These are phyloP conservation scores for Petrocephalus zakoni DNA, from an alignment of 2,113 vertebrate species.

Conservation along the genomic window DNA sequence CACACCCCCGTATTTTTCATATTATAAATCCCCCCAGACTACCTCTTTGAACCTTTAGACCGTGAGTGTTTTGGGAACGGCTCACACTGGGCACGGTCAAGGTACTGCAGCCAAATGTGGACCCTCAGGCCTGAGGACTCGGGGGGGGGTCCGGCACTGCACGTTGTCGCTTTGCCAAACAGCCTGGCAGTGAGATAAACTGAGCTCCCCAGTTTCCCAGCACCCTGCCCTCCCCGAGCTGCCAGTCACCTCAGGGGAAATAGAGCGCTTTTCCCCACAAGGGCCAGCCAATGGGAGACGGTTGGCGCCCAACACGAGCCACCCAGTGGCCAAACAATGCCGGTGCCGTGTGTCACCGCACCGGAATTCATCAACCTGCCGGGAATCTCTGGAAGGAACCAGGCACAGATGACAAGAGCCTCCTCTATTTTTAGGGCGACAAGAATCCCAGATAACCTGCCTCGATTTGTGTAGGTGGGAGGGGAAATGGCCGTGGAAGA, in stretches of 20 bases:
- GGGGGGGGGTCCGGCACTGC: not conserved
- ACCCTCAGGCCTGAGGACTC: not conserved
- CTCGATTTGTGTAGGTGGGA: not conserved
- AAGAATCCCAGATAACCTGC: not conserved
- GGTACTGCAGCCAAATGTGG: not conserved
- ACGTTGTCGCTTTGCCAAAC: not conserved
- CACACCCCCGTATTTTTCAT: conserved; percentile 37
- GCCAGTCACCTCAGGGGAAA: not conserved
- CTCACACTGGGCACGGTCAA: not conserved
- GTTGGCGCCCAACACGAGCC: not conserved
- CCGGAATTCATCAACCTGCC: not conserved
- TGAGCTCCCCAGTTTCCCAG: not conserved
- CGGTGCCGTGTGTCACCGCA: not conserved
- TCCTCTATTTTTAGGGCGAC: not conserved
- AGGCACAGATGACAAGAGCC: not conserved
- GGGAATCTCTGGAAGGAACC: not conserved
- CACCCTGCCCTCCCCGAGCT: not conserved
- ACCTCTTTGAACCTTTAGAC: not conserved
- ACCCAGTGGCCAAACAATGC: not conserved
- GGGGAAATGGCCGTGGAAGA: not conserved
- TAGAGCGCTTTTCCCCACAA: not conserved
- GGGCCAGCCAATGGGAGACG: not conserved
- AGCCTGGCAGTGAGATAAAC: not conserved
- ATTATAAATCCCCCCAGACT: not conserved
- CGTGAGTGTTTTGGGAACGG: not conserved